Base-by-base conservation (phyloP, 1,140 invertebrate species). In the Drosophila obscura region DNA sequence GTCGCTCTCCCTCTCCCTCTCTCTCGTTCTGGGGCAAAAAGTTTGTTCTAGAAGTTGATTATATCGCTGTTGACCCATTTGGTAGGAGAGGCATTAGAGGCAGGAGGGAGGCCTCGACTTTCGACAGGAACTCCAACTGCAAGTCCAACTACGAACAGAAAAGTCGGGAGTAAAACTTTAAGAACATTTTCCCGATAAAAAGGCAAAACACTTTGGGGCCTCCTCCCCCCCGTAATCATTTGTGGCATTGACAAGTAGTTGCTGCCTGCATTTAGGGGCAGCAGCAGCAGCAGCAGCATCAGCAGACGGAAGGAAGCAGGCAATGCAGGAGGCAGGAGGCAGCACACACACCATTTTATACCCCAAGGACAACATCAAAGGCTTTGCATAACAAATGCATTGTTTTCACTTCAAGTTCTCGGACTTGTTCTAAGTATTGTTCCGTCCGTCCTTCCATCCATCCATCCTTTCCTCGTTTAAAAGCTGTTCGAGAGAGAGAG, bases 371-470 rank as follows among this genome's bases (percentile, higher is more conserved):
- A 78, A 75, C 82, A 85, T 85, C 82, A 85, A 87, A 85, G 83
- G 78, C 82, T 85, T 85, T 85, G 82, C 82, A 85, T 88, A 85
- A 65, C 69, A 85, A 85, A 85, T 85, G 78, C 73, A 78, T 81
- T 87, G 73, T 87, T 87, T 81, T 85, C 64, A 63, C 57, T 80
- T 74, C 73, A 60, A 68, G 52, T 74, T 74, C 55, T 73, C 59
- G 82, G 81, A 87, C 82, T 85, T 85, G 67, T 45, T 44, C 39
- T 68, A 74, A 85, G 77, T 77, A 85, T 84, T 84, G 72, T 84
- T 80, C 77, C 63, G 13, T 39, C 35, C 35, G 35, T 35, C 31
- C 31, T 9, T 57, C 58, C 55, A 31, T 35, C 19, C 19, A 19
- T 50, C 49, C 49, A n/a, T 51, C 22, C 22, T 50, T n/a, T 16